Evolutionary conservation across 2,888 invertebrate species (phyloP).

Genomic region (Escarpia spicata): DNA sequence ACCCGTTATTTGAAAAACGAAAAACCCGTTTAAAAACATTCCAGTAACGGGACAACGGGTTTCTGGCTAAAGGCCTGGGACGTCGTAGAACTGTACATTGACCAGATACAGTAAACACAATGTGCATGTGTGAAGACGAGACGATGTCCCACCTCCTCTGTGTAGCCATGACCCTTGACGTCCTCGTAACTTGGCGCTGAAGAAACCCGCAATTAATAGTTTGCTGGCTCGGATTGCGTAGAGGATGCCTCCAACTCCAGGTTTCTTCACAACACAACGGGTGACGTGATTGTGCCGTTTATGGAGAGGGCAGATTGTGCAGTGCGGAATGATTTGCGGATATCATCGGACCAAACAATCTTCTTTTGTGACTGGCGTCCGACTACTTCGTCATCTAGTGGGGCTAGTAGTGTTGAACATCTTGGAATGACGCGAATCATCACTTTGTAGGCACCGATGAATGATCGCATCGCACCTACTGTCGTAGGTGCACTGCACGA

Average conservation of each 20-base stretch:
- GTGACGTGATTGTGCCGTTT: background rate
- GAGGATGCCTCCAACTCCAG: background rate
- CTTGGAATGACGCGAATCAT: background rate
- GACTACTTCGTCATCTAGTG: background rate
- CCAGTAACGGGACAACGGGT: too few species aligned
- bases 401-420: background rate
- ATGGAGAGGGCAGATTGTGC: background rate
- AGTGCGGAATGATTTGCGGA: background rate
- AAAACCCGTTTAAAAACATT: too few species aligned
- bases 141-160: too few species aligned
- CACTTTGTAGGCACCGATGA: background rate
- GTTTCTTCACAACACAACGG: background rate
- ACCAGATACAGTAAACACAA: too few species aligned
- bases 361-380: background rate
- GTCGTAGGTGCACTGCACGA: background rate
- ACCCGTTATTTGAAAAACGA: too few species aligned
- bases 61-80: too few species aligned
- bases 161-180: constrained; percentile 12
- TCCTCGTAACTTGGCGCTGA: constrained; percentile 6
- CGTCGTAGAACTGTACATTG: too few species aligned
- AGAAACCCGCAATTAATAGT: background rate
- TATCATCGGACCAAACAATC: background rate
- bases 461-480: background rate
- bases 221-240: background rate
- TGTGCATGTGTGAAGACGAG: background rate